phyloP scores from a whole-genome alignment of 2,113 vertebrate genomes.

The Percopsis transmontana region DNA sequence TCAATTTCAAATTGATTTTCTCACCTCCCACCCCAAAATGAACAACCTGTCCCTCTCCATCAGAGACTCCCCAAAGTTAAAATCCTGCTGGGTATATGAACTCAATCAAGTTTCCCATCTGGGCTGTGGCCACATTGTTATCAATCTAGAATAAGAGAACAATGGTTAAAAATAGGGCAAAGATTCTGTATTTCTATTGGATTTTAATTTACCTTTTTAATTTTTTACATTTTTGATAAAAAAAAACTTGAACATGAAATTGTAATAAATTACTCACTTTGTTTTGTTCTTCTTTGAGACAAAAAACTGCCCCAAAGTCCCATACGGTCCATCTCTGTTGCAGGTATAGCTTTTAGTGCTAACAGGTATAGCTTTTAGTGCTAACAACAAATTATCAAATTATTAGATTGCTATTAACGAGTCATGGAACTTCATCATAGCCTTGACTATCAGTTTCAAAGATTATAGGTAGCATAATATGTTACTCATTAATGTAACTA shows the following conservation, averaged over 20 bases:
- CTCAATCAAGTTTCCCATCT: slow-evolving; percentile 39
- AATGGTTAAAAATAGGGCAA: not conserved
- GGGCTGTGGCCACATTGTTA: slow-evolving; percentile 35
- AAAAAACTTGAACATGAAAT: too few relatives aligned
- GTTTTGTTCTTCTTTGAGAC: slow-evolving; percentile 21
- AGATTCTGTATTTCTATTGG: not conserved
- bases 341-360: not conserved
- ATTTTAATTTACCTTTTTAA: not conserved
- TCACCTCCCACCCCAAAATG: slow-evolving; percentile 49
- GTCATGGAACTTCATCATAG: slow-evolving; percentile 16
- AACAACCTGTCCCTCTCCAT: slow-evolving; percentile 36
- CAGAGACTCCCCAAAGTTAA: slow-evolving; percentile 48
- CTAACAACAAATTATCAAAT: not conserved
- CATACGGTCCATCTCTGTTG: slow-evolving; percentile 1
- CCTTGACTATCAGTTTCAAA: slow-evolving; percentile 19
- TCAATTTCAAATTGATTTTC: not conserved
- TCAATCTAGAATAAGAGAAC: slow-evolving; percentile 19
- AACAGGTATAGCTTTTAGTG: not conserved
- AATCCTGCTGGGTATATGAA: slow-evolving; percentile 32
- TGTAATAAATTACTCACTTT: slow-evolving; percentile 24
- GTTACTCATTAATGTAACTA: slow-evolving; percentile 29
- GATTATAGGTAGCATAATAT: slow-evolving; percentile 25
- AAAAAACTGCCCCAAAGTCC: slow-evolving; percentile 30
- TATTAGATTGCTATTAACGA: not conserved
- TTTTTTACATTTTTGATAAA: too few relatives aligned